Evolutionary conservation across 2,797 vertebrate species (phyloP).

Genomic region (Anniella stebbinsi): DNA sequence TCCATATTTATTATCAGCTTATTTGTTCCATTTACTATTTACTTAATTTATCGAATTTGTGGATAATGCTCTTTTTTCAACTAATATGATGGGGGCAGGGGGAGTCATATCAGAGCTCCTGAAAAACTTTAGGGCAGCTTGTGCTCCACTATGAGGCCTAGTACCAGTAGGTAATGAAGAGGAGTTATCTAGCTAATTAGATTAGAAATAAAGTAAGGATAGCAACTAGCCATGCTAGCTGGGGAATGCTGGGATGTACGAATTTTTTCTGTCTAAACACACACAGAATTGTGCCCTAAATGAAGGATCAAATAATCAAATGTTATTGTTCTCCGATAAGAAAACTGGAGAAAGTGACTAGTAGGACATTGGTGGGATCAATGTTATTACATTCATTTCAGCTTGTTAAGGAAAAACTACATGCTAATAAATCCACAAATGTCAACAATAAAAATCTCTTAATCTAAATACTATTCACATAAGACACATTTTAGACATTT

Average conservation of each 20-base stretch:
- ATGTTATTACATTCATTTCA: slow-evolving; percentile 45
- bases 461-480: slow-evolving; percentile 2
- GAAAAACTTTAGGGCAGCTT: not conserved
- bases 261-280: too few species aligned
- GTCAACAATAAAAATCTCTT: slow-evolving; percentile 21
- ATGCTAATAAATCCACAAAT: not conserved
- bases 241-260: too few species aligned
- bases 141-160: not conserved
- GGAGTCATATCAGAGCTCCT: not conserved
- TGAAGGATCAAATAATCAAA: slow-evolving; percentile 40
- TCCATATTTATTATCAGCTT: not conserved
- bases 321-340: slow-evolving; percentile 32
- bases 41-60: not conserved
- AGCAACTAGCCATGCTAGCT: too few species aligned
- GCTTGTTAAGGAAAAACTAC: slow-evolving; percentile 37
- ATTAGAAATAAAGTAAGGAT: slow-evolving; percentile 38
- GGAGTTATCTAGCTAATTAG: not conserved
- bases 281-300: too few species aligned
- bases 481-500: not conserved
- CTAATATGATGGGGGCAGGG: not conserved
- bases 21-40: not conserved
- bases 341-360: slow-evolving; percentile 20
- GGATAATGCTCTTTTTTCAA: slow-evolving; percentile 4
- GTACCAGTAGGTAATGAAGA: not conserved
- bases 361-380: slow-evolving; percentile 40